Evolutionary conservation across 2,797 vertebrate species (phyloP), one percentile per base, ranked within the genome.

Genomic region (Phataginus tricuspis): DNA sequence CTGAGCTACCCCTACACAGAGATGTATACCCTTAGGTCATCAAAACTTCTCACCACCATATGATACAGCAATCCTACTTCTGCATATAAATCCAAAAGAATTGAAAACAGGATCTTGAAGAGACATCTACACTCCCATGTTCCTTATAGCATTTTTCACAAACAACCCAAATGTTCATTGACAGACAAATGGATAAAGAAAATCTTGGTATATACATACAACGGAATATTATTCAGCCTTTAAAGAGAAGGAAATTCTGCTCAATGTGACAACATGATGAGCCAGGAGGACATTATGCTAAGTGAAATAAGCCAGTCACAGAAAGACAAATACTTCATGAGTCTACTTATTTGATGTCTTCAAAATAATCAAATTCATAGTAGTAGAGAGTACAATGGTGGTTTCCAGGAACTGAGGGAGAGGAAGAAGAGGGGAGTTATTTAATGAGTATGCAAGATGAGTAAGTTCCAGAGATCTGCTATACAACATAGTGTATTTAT

Each of bases 1-100:
- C 39, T 5, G 16, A 95, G 51, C 59, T 90, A 86, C 55, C 42
- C 42, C 39, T 77, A 94, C n/a, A 78, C 5, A 74, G 31, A 96
- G 18, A 74, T 37, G 16, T 45, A 53, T 45, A 85, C 13, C 5
- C 31, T 90, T 84, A 86, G 31, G 10, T 85, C 78, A 93, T 86
- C 31, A 85, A 96, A 95, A 86, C 63, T 75, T 97, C 68, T 87
- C n/a, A 85, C 23, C 68, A 75, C 64, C 6, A 68, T 34, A 45
- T 78, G 55, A 69, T 55, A 29, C 18, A 71, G 34, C 25, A 72
- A 89, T 72, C 31, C 49, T 49, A 89, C 63, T 39, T 89, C 63
- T 39, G 31, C 79, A 55, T 78, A 27, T 78, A 78, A 89, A 89
- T 89, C 25, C 85, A 79, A 85, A 92, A 71, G 55, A 63, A 84